phyloP scores from a whole-genome alignment of 1,140 invertebrate species.

The Drosophila elegans region DNA sequence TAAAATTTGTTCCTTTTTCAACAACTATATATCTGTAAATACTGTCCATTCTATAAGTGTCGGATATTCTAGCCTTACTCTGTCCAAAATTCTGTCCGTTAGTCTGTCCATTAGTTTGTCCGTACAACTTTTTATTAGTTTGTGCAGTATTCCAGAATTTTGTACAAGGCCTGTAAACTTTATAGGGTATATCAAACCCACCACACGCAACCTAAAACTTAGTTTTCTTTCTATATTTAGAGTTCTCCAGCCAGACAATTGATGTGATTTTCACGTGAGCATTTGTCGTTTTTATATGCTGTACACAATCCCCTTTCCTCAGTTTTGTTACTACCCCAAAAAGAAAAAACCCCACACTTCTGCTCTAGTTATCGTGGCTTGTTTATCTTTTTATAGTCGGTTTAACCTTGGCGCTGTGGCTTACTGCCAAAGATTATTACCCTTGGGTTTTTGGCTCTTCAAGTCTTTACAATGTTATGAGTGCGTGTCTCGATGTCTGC shows the following conservation, averaged over 20 bases:
- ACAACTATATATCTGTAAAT: too few relatives aligned
- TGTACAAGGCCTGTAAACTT: too few relatives aligned
- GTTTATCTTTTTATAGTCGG: conserved; percentile 76
- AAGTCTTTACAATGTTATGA: conserved; percentile 60
- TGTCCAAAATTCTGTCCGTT: neutral
- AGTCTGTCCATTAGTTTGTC: neutral
- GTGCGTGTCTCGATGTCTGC: conserved; percentile 65
- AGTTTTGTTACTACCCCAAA: neutral
- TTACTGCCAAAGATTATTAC: conserved; percentile 63
- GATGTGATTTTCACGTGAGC: conserved; percentile 82
- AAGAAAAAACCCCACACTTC: neutral
- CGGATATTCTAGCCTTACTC: neutral
- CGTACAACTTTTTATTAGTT: neutral
- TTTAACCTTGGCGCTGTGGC: conserved; percentile 70
- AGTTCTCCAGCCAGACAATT: conserved; percentile 68
- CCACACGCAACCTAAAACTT: neutral
- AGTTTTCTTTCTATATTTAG: conserved; percentile 50
- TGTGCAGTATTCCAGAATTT: too few relatives aligned
- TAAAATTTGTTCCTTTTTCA: too few relatives aligned
- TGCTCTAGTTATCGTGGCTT: conserved; percentile 56
- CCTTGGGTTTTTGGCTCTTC: conserved; percentile 32
- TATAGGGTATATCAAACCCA: conserved; percentile 1
- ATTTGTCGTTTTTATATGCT: conserved; percentile 56
- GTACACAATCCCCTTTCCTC: neutral
- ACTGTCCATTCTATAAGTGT: too few relatives aligned